phyloP scores from a whole-genome alignment of 2,113 vertebrate genomes.

The Paraplagusia blochii region DNA sequence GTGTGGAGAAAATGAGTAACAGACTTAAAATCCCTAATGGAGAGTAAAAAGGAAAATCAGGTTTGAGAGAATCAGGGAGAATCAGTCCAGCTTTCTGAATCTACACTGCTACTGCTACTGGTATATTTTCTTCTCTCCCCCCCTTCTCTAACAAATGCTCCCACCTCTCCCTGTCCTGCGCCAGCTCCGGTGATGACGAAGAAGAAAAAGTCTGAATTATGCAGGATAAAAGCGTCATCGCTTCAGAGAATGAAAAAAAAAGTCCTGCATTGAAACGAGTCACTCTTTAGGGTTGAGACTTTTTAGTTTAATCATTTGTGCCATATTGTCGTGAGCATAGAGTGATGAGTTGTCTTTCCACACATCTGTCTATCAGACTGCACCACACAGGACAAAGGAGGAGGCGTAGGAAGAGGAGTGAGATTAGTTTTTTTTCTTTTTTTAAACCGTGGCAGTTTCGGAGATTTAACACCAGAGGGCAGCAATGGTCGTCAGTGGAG shows the following conservation, averaged over 20 bases:
- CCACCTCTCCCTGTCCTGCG: constrained; percentile 49
- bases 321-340: constrained; percentile 45
- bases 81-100: constrained; percentile 47
- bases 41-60: constrained; percentile 16
- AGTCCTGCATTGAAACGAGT: not conserved
- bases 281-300: no score
- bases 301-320: constrained; percentile 18
- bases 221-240: constrained; percentile 34
- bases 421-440: constrained; percentile 19
- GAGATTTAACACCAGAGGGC: constrained; percentile 50
- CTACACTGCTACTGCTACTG: constrained; percentile 16
- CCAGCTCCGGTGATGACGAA: constrained; percentile 54
- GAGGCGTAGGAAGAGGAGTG: constrained; percentile 13
- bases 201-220: constrained; percentile 45
- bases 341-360: constrained; percentile 33
- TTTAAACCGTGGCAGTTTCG: constrained; percentile 29
- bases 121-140: not conserved
- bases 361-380: constrained; percentile 61
- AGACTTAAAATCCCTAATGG: not conserved
- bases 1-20: not conserved
- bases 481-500: constrained; percentile 31
- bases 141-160: constrained; percentile 6
- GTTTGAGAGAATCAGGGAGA: constrained; percentile 27
- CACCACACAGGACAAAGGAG: constrained; percentile 57
- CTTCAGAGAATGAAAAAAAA: constrained; percentile 24